These are phyloP conservation scores for Carassius auratus DNA, from an alignment of 2,113 vertebrate genomes.

Conservation along the genomic window DNA sequence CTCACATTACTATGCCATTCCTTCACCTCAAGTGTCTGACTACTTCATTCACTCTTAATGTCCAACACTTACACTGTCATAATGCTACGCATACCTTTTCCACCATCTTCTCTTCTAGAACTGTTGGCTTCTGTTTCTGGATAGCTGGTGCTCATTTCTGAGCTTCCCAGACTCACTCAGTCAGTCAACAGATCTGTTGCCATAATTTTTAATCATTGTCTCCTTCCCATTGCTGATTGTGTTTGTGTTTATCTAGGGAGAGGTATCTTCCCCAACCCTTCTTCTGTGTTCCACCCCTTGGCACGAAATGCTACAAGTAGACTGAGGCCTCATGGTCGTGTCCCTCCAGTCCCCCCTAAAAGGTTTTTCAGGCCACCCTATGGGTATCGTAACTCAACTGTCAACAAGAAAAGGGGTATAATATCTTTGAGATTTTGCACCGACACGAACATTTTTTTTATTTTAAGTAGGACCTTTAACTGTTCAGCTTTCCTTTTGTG, in stretches of 20 bases:
- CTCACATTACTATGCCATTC: conserved; percentile 30
- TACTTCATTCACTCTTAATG: conserved; percentile 21
- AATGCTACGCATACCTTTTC: conserved; percentile 18
- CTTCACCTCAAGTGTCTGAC: conserved; percentile 25
- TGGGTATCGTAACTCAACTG: conserved; percentile 61
- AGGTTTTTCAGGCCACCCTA: conserved; percentile 58
- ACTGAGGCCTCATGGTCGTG: conserved; percentile 42
- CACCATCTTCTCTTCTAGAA: neutral
- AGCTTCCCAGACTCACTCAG: conserved; percentile 28
- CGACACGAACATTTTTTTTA: neutral
- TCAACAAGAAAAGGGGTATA: conserved; percentile 69
- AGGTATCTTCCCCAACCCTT: conserved; percentile 47
- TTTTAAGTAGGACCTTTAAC: neutral
- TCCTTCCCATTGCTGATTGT: conserved; percentile 21
- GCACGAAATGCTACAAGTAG: conserved; percentile 61
- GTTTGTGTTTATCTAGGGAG: conserved; percentile 71
- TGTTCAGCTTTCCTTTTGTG: neutral
- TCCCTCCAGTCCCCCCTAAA: conserved; percentile 55
- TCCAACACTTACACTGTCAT: conserved; percentile 22
- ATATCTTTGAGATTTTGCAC: conserved; percentile 20
- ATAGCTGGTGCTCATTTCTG: conserved; percentile 21
- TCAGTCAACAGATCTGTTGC: conserved; percentile 50
- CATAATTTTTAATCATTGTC: conserved; percentile 2
- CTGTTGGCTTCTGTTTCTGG: conserved; percentile 20
- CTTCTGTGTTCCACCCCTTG: conserved; percentile 62